Evolutionary conservation across 2,888 invertebrate genomes (phyloP).

Genomic region (Chouioia cunea): DNA sequence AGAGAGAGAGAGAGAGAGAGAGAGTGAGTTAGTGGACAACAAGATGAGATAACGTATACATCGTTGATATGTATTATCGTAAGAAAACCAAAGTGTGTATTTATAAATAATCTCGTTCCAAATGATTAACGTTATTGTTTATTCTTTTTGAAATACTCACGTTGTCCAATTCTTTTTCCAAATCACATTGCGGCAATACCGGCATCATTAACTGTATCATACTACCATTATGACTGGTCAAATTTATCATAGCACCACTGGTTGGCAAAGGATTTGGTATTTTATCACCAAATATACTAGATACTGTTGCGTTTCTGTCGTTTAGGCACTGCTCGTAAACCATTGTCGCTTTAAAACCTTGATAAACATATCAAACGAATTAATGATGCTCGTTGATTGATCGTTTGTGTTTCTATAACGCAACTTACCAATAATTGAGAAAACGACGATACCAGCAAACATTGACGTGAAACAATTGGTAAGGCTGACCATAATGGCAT

Average conservation of each 20-base stretch:
- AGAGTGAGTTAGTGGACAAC: too few species aligned
- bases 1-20: too few species aligned
- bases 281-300: constrained; percentile 72
- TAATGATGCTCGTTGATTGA: neutral
- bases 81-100: too few species aligned
- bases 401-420: neutral
- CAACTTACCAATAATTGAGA: constrained; percentile 85
- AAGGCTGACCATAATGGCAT: constrained; percentile 91
- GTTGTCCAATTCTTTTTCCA: constrained; percentile 89
- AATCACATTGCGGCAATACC: constrained; percentile 81
- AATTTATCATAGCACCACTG: constrained; percentile 72
- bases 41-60: too few species aligned
- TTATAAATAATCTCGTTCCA: too few species aligned
- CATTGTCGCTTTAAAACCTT: constrained; percentile 88
- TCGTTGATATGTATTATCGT: too few species aligned
- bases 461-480: constrained; percentile 96
- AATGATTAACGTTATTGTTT: too few species aligned
- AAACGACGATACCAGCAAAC: constrained; percentile 97
- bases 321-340: constrained; percentile 82
- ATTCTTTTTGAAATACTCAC: constrained; percentile 80
- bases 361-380: constrained; percentile 16
- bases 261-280: constrained; percentile 72
- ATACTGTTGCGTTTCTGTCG: constrained; percentile 74
- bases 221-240: constrained; percentile 71
- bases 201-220: constrained; percentile 75